phyloP scores from a whole-genome alignment of 2,888 invertebrate genomes.

The Leptopterna dolabrata region DNA sequence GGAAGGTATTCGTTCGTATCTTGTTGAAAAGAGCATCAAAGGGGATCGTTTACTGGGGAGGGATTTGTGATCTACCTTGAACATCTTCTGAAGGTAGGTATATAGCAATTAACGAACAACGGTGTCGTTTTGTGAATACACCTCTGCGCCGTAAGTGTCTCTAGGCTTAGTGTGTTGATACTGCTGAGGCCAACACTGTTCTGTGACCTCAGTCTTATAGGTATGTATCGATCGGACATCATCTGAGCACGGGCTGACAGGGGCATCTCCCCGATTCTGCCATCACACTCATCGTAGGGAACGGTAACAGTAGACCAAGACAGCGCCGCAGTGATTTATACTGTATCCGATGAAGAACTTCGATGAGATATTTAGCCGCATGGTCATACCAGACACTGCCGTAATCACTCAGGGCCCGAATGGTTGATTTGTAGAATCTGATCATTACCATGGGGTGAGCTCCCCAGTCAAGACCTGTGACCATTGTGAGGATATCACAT shows the following conservation, averaged over 20 bases:
- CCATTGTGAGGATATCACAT: too few species aligned
- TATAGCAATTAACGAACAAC: background rate
- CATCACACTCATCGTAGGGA: background rate
- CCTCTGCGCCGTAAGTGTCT: background rate
- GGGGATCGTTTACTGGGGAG: too few species aligned
- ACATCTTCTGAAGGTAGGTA: background rate
- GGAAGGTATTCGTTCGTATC: too few species aligned
- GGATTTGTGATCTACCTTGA: too few species aligned
- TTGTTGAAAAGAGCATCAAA: too few species aligned
- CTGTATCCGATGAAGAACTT: background rate
- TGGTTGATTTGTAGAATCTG: too few species aligned
- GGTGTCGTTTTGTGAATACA: background rate
- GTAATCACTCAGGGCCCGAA: too few species aligned
- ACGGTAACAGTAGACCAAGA: background rate
- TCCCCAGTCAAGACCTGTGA: too few species aligned
- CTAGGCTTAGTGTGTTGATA: background rate
- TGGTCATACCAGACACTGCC: too few species aligned
- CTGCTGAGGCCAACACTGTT: background rate
- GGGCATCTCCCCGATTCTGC: background rate
- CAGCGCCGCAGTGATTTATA: background rate
- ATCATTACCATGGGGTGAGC: too few species aligned
- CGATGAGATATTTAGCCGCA: background rate
- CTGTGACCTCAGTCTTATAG: background rate
- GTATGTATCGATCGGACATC: background rate
- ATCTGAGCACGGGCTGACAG: background rate